Evolutionary conservation across 2,888 invertebrate genomes (phyloP).

Genomic region (Meteorus colon): DNA sequence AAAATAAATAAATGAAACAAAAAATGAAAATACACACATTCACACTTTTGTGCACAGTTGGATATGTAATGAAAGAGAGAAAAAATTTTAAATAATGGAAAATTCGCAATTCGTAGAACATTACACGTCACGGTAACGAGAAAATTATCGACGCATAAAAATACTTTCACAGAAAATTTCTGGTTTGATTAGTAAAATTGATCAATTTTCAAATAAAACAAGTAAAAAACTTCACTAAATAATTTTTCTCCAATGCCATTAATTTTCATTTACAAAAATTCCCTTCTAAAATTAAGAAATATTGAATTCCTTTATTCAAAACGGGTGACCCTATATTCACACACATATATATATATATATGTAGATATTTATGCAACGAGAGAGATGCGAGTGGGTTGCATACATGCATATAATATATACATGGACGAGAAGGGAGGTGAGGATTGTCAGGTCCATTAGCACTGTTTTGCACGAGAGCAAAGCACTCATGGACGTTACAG

Average conservation of each 20-base stretch:
- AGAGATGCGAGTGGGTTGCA: conserved; percentile 31
- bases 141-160: background rate
- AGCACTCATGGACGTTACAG: conserved; percentile 56
- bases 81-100: background rate
- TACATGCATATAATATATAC: conserved; percentile 16
- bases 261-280: background rate
- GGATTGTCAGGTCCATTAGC: conserved; percentile 65
- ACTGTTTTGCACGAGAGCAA: conserved; percentile 62
- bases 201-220: no score
- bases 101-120: conserved; percentile 9
- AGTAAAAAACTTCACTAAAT: no score
- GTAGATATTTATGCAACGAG: conserved; percentile 45
- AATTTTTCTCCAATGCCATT: no score
- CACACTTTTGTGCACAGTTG: background rate
- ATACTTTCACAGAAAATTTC: background rate
- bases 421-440: conserved; percentile 20
- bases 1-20: conserved; percentile 18
- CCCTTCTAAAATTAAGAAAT: background rate
- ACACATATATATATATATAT: background rate
- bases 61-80: conserved; percentile 19
- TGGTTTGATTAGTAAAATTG: no score
- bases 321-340: no score
- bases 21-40: background rate
- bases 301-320: no score
- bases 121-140: background rate